These are phyloP conservation scores for Plutomurus gul DNA, from an alignment of 1,140 invertebrate genomes.

Conservation along the genomic window DNA sequence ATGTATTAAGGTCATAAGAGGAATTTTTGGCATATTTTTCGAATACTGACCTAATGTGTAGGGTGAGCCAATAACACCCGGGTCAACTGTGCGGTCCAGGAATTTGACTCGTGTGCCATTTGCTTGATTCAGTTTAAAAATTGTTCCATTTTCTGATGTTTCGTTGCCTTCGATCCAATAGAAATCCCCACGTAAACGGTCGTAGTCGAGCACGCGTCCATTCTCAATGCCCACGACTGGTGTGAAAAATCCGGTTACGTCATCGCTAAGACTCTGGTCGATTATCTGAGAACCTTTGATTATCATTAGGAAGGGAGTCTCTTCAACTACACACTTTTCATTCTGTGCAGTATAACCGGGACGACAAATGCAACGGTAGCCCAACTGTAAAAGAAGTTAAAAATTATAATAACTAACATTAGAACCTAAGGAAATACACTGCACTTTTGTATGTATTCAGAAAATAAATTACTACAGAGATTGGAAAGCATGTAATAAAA, in stretches of 20 bases:
- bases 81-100: constrained; percentile 68
- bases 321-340: constrained; percentile 81
- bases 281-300: constrained; percentile 87
- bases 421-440: too few species aligned
- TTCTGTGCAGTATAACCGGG: constrained; percentile 75
- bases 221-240: constrained; percentile 89
- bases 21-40: too few species aligned
- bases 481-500: background rate
- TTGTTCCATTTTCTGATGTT: constrained; percentile 67
- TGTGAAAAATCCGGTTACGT: constrained; percentile 76
- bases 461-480: too few species aligned
- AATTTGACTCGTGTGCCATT: constrained; percentile 87
- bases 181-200: constrained; percentile 75
- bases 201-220: constrained; percentile 88
- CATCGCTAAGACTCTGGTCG: constrained; percentile 76
- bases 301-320: constrained; percentile 86
- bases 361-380: constrained; percentile 70
- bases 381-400: constrained; percentile 57
- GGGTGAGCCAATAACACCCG: constrained; percentile 85
- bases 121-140: constrained; percentile 80
- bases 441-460: too few species aligned
- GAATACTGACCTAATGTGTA: too few species aligned
- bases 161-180: constrained; percentile 67
- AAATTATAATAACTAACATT: too few species aligned
- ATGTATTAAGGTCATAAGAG: too few species aligned